These are phyloP conservation scores for Antheraea mylitta DNA, from an alignment of 1,140 invertebrate genomes.

Conservation along the genomic window DNA sequence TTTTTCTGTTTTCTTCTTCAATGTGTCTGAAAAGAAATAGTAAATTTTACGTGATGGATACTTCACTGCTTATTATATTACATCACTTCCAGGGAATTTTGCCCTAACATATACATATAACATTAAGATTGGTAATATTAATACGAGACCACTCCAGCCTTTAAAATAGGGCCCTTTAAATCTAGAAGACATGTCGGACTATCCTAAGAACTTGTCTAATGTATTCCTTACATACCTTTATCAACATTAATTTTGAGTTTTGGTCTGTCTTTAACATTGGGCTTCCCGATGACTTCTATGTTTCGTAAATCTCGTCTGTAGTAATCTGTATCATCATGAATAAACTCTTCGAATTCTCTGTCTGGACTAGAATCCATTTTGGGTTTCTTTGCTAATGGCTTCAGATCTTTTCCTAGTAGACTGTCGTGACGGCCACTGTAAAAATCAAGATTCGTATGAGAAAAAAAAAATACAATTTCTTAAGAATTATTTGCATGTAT, in stretches of 20 bases:
- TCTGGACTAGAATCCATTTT: slow-evolving; percentile 33
- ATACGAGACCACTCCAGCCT: too few species aligned
- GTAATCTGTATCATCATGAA: slow-evolving; percentile 67
- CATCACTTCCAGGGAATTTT: too few species aligned
- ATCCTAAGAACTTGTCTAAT: too few species aligned
- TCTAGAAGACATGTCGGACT: too few species aligned
- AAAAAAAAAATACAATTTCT: neutral
- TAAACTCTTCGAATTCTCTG: slow-evolving; percentile 55
- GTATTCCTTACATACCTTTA: slow-evolving; percentile 31
- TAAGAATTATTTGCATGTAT: too few species aligned
- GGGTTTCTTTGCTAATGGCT: slow-evolving; percentile 43
- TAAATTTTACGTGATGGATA: too few species aligned
- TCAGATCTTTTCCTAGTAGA: slow-evolving; percentile 34
- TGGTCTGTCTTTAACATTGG: slow-evolving; percentile 26
- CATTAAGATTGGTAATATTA: too few species aligned
- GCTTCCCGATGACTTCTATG: slow-evolving; percentile 15
- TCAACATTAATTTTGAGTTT: slow-evolving; percentile 24
- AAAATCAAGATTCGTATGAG: neutral
- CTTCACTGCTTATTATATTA: too few species aligned
- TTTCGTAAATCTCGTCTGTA: slow-evolving; percentile 36
- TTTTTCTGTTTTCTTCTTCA: slow-evolving; percentile 50
- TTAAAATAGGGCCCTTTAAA: too few species aligned
- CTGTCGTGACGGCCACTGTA: slow-evolving; percentile 39
- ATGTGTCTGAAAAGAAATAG: slow-evolving; percentile 29
- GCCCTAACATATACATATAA: too few species aligned